Conservation (phyloP, 1,140 invertebrate genomes). For the Lucilia sericata region DNA sequence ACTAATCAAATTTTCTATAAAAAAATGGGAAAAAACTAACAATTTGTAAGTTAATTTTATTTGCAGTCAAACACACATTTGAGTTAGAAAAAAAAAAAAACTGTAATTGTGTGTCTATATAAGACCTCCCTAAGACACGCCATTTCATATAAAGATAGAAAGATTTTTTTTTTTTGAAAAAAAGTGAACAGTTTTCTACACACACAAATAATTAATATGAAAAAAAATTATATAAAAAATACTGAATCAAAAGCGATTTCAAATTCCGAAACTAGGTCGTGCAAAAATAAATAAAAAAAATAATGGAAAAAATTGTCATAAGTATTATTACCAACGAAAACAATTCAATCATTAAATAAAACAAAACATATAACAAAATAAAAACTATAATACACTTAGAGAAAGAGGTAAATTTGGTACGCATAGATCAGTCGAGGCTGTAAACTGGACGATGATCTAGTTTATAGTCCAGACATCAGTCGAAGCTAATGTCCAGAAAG, state of each 20-base stretch:
- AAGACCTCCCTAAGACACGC: conserved; percentile 38
- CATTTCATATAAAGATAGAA: neutral
- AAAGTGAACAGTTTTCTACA: neutral
- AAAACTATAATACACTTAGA: neutral
- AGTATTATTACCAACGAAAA: conserved; percentile 12
- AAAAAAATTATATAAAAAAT: neutral
- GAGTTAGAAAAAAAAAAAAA: neutral
- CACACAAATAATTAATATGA: neutral
- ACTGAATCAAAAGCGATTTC: neutral
- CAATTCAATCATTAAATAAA: conserved; percentile 38
- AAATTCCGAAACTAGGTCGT: neutral
- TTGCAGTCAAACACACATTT: no score
- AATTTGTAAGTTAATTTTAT: neutral
- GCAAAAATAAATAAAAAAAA: conserved; percentile 9
- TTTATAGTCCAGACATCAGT: no score
- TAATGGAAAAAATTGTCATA: conserved; percentile 30
- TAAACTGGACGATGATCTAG: no score
- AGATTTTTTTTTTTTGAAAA: no score
- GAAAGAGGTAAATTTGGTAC: neutral
- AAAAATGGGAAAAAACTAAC: neutral
- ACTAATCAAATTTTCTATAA: conserved; percentile 10
- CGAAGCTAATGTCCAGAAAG: no score
- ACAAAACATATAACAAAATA: neutral
- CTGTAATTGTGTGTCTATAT: conserved; percentile 31
- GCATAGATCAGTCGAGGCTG: no score